Evolutionary conservation across 2,797 vertebrate species (phyloP).

Genomic region (Galago senegalensis): DNA sequence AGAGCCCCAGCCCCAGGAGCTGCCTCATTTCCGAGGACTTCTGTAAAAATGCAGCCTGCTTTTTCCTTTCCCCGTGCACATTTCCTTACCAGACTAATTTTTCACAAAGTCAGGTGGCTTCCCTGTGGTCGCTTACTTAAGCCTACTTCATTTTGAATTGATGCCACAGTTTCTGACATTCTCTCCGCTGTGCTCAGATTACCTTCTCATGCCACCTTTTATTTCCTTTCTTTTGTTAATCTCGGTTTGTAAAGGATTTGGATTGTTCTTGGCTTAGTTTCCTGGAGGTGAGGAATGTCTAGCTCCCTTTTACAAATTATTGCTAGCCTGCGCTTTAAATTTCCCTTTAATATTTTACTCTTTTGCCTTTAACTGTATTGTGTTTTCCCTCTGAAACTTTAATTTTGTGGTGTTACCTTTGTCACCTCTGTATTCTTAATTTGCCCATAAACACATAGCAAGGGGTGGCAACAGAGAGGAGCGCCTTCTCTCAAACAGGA

Average conservation of each 20-base stretch:
- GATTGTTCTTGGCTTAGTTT: background rate
- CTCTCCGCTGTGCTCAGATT: background rate
- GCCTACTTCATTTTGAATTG: background rate
- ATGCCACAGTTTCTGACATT: background rate
- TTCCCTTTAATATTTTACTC: background rate
- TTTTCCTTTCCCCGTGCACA: background rate
- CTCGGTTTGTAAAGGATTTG: background rate
- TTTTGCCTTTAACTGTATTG: background rate
- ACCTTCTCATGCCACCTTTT: background rate
- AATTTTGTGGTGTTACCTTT: background rate
- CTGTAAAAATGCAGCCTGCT: background rate
- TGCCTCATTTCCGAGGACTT: background rate
- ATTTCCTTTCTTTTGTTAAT: background rate
- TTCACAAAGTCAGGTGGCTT: background rate
- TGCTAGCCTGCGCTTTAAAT: background rate
- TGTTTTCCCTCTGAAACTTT: background rate
- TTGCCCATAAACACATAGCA: fast-evolving
- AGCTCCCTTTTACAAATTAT: background rate
- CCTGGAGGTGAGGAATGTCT: background rate
- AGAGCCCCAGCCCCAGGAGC: fast-evolving
- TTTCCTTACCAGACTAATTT: background rate
- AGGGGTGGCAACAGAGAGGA: fast-evolving
- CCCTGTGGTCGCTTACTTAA: background rate
- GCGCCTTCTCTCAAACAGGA: background rate
- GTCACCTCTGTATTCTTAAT: background rate